These are phyloP conservation scores for Leucopsar rothschildi DNA, from an alignment of 2,113 vertebrate species.

Conservation along the genomic window DNA sequence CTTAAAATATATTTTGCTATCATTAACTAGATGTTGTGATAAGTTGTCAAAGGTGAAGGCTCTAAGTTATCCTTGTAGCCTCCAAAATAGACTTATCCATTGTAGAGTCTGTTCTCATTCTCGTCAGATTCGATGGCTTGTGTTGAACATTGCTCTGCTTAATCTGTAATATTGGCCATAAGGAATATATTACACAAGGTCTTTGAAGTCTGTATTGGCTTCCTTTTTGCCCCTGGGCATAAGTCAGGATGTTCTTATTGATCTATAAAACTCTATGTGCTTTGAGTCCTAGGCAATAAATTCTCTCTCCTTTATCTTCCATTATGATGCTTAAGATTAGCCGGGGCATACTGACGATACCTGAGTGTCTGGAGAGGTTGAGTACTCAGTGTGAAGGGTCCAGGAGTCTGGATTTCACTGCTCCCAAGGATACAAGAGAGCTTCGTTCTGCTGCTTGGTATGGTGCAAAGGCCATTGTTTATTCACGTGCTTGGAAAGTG, in stretches of 20 bases:
- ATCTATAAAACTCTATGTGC: slow-evolving; percentile 60
- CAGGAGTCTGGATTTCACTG: neutral
- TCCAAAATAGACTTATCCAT: neutral
- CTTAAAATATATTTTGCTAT: neutral
- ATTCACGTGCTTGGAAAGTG: neutral
- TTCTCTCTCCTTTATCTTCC: slow-evolving; percentile 55
- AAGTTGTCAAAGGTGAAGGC: neutral
- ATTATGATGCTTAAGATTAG: slow-evolving; percentile 18
- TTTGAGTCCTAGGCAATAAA: slow-evolving; percentile 59
- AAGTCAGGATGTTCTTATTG: slow-evolving; percentile 62
- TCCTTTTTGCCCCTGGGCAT: slow-evolving; percentile 56
- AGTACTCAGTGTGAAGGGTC: neutral
- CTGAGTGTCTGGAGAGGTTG: neutral
- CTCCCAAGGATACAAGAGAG: neutral
- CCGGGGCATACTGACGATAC: neutral
- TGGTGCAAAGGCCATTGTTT: neutral
- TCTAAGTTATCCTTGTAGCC: neutral
- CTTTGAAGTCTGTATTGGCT: slow-evolving; percentile 65
- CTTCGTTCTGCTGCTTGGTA: neutral
- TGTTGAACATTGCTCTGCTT: slow-evolving; percentile 29
- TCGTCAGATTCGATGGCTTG: neutral
- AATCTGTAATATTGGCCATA: slow-evolving; percentile 56
- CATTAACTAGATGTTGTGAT: neutral
- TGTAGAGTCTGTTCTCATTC: neutral
- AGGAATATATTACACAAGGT: slow-evolving; percentile 50